Percentiles rank a stretch among this genome's conserved stretches.
phyloP scores from a whole-genome alignment of 2,888 invertebrate genomes.

The Branchinecta sandiegonensis region DNA sequence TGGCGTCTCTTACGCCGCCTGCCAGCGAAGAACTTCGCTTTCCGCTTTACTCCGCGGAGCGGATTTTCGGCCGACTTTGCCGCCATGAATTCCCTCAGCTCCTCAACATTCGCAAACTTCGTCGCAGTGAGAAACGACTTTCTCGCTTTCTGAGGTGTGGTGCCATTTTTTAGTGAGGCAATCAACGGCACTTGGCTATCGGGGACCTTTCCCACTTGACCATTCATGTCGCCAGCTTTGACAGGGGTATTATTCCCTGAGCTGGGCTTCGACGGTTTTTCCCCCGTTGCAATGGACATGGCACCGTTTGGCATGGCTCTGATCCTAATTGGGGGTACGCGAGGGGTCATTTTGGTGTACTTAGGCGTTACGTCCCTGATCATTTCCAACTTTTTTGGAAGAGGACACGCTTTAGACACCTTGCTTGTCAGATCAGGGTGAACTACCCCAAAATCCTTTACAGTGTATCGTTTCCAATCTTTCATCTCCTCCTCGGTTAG shows the following conservation, averaged over 20 bases:
- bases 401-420: neutral
- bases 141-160: neutral
- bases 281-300: neutral
- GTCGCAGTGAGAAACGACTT: neutral
- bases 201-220: neutral
- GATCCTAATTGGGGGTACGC: slow-evolving; percentile 1
- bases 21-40: neutral
- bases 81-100: neutral
- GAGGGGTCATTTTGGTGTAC: slow-evolving; percentile 10
- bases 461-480: slow-evolving; percentile 4
- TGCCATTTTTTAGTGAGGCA: neutral
- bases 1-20: neutral
- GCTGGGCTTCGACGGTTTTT: neutral
- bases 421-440: neutral
- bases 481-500: neutral
- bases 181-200: neutral
- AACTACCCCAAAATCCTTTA: neutral
- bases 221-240: no score
- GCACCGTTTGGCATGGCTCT: slow-evolving; percentile 12
- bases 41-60: neutral
- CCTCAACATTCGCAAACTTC: neutral
- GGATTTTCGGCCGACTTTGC: neutral
- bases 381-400: neutral
- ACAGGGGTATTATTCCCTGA: no score
- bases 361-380: slow-evolving; percentile 3